Conservation (phyloP, 2,113 vertebrate species). For the Brienomyrus longianalis region DNA sequence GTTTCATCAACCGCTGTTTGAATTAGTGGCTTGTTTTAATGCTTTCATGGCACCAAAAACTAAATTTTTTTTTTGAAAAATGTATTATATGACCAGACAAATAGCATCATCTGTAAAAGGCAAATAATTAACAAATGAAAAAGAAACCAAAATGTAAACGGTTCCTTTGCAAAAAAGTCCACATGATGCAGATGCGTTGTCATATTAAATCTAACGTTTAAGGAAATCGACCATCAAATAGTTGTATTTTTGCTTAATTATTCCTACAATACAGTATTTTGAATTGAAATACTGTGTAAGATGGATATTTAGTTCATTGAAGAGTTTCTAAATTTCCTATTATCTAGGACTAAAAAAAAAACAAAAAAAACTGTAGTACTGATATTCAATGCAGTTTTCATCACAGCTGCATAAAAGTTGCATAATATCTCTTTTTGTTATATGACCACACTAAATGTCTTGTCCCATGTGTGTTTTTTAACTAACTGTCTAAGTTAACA, state of each 20-base stretch:
- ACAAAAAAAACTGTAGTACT: neutral
- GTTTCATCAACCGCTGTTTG: constrained; percentile 37
- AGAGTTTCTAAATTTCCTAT: neutral
- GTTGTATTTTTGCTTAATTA: neutral
- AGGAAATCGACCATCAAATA: neutral
- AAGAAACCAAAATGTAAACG: neutral
- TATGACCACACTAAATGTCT: too few relatives aligned
- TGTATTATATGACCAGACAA: neutral
- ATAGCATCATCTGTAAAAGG: neutral
- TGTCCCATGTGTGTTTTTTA: neutral
- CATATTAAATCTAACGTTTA: neutral
- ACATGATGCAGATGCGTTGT: neutral
- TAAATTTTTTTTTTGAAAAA: neutral
- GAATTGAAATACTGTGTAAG: neutral
- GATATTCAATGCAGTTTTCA: neutral
- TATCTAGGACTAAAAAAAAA: neutral
- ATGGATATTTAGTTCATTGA: neutral
- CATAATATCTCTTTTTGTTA: neutral
- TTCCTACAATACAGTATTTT: neutral
- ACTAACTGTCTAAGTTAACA: neutral
- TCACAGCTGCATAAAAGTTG: neutral
- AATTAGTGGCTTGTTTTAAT: constrained; percentile 35
- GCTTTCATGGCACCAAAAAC: neutral
- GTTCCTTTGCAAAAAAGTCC: neutral
- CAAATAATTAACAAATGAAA: neutral